phyloP scores from a whole-genome alignment of 2,113 vertebrate genomes.

The Odontesthes bonariensis region DNA sequence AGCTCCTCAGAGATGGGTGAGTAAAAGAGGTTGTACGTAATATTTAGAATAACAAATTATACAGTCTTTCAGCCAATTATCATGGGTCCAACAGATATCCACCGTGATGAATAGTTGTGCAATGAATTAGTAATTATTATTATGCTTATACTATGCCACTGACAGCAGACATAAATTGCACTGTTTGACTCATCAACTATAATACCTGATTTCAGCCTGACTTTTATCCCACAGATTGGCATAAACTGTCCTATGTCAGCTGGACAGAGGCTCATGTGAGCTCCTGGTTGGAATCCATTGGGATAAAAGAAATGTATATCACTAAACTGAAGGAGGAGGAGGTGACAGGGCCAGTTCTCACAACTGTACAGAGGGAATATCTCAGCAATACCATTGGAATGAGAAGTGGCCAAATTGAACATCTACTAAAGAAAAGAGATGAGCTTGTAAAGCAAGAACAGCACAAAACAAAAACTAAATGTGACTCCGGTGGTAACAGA shows the following conservation, averaged over 20 bases:
- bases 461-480: background rate
- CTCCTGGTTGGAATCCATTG: constrained; percentile 74
- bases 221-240: constrained; percentile 31
- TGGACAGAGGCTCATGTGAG: constrained; percentile 81
- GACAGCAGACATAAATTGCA: background rate
- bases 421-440: constrained; percentile 65
- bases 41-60: background rate
- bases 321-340: constrained; percentile 62
- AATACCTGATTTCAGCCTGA: background rate
- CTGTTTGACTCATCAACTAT: no score
- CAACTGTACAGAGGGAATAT: constrained; percentile 59
- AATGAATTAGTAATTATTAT: no score
- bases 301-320: constrained; percentile 74
- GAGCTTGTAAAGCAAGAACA: constrained; percentile 36
- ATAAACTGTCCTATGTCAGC: constrained; percentile 22
- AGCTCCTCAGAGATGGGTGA: constrained; percentile 24
- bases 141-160: background rate
- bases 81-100: background rate
- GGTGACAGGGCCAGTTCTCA: constrained; percentile 77
- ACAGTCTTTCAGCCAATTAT: background rate
- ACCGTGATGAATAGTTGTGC: no score
- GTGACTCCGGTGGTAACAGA: background rate
- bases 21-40: background rate
- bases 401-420: constrained; percentile 78
- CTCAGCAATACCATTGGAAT: constrained; percentile 67